Evolutionary conservation across 2,797 vertebrate genomes (phyloP).

Genomic region (Chloroceryle amazona): DNA sequence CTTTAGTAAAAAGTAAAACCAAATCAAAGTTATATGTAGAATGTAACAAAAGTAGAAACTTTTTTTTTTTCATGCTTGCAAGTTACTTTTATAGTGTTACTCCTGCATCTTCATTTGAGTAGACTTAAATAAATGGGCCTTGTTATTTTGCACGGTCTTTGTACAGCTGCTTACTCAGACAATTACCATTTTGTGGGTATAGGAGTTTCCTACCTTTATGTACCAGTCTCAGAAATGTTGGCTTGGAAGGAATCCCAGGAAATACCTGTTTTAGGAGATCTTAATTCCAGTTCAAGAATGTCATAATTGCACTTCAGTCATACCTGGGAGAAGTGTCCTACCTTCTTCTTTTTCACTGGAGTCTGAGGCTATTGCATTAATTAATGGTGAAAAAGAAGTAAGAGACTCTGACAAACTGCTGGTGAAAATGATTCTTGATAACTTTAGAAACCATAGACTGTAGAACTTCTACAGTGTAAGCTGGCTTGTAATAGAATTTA

Average conservation of each 20-base stretch:
- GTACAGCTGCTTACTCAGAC: background rate
- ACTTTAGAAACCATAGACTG: background rate
- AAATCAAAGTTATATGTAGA: background rate
- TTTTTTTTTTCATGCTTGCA: background rate
- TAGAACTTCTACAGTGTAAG: background rate
- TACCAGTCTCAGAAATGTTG: background rate
- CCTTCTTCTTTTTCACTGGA: background rate
- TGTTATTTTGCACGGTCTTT: background rate
- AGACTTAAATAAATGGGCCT: background rate
- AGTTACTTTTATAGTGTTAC: background rate
- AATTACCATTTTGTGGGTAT: background rate
- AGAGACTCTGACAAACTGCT: background rate
- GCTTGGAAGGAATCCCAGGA: background rate
- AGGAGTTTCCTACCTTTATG: background rate
- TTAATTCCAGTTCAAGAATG: background rate
- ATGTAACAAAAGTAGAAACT: background rate
- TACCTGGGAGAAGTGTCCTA: background rate
- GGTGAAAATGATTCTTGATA: background rate
- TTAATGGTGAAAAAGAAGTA: background rate
- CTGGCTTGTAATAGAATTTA: background rate
- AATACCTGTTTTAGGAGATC: background rate
- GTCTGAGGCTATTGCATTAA: background rate
- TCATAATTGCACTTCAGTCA: background rate
- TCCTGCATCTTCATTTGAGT: background rate
- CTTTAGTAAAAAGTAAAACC: background rate